Evolutionary conservation across 2,888 invertebrate species (phyloP).

Genomic region (Sussaba pulchella): DNA sequence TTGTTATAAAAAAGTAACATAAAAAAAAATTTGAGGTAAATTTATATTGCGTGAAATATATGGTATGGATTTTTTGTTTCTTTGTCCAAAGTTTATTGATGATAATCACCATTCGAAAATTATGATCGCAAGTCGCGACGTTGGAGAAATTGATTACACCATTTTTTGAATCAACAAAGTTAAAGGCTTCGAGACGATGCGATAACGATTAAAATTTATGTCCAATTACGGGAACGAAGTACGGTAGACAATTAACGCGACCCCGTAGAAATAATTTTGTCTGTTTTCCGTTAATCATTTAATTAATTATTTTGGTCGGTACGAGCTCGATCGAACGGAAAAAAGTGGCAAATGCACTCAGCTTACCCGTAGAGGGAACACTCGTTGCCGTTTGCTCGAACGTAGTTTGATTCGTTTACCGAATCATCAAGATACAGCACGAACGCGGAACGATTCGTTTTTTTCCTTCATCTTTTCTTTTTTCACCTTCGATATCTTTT

Average conservation of each 20-base stretch:
- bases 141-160: too few relatives aligned
- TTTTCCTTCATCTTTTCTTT: slow-evolving; percentile 1
- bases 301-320: neutral
- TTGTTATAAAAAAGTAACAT: too few relatives aligned
- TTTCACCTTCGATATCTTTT: slow-evolving; percentile 4
- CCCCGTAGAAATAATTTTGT: neutral
- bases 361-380: neutral
- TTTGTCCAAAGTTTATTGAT: too few relatives aligned
- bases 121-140: too few relatives aligned
- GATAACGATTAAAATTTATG: too few relatives aligned
- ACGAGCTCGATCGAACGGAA: neutral
- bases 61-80: too few relatives aligned
- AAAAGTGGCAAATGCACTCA: neutral
- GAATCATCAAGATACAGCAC: slow-evolving; percentile 1
- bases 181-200: too few relatives aligned
- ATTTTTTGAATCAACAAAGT: too few relatives aligned
- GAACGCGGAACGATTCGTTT: too few relatives aligned
- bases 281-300: neutral
- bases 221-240: neutral
- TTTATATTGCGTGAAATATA: too few relatives aligned
- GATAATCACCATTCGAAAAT: too few relatives aligned
- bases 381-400: neutral
- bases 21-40: too few relatives aligned
- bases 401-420: slow-evolving; percentile 34
- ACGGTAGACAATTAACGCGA: neutral